These are phyloP conservation scores for Picathartes gymnocephalus DNA, from an alignment of 2,113 vertebrate genomes.

Conservation along the genomic window DNA sequence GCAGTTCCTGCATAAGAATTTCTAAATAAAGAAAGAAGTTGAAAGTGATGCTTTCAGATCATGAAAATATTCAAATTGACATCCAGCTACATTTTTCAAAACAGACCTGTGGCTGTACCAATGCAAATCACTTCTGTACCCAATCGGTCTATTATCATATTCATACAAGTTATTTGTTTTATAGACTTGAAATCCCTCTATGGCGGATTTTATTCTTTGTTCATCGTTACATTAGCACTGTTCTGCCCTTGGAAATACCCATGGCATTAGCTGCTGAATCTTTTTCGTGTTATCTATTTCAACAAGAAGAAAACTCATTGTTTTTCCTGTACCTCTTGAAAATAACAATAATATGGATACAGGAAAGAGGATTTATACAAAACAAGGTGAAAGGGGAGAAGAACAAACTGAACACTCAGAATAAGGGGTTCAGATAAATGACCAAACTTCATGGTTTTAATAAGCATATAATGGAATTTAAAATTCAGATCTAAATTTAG, in stretches of 20 bases:
- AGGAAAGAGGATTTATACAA: background rate
- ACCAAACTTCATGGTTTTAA: background rate
- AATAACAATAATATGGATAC: background rate
- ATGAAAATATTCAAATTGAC: background rate
- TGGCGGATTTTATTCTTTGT: conserved; percentile 25
- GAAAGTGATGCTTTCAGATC: background rate
- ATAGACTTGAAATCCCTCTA: background rate
- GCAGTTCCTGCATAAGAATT: background rate
- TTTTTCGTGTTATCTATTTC: background rate
- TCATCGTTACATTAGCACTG: conserved; percentile 18
- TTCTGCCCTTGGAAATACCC: conserved; percentile 36
- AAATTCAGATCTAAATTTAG: background rate
- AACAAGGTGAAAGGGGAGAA: background rate
- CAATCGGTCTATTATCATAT: background rate
- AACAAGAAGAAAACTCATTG: background rate
- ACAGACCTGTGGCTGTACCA: background rate
- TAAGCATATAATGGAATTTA: background rate
- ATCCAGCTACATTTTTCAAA: background rate
- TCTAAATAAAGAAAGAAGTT: background rate
- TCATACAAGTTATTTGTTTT: conserved; percentile 42
- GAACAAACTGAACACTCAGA: background rate
- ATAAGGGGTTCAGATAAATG: background rate
- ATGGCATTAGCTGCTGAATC: background rate
- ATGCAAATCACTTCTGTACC: conserved; percentile 13
- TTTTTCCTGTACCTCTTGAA: background rate